phyloP scores from a whole-genome alignment of 2,888 invertebrate species.

The Eubasilissa splendida region DNA sequence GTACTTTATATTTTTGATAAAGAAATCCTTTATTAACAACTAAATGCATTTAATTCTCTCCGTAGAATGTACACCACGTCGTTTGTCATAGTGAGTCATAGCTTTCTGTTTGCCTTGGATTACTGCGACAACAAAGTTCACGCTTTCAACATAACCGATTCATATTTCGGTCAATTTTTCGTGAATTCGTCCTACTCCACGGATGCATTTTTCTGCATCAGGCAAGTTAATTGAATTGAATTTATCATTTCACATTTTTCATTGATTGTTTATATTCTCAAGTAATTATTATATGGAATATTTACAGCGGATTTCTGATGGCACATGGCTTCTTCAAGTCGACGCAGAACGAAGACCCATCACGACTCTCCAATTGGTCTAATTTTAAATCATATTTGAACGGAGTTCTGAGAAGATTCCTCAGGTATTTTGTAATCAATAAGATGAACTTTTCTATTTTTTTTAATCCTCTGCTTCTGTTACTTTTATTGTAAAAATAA shows the following conservation, averaged over 20 bases:
- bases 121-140: conserved; percentile 64
- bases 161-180: conserved; percentile 63
- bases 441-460: neutral
- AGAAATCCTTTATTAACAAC: conserved; percentile 16
- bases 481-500: no score
- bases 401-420: conserved; percentile 63
- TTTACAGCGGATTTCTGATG: conserved; percentile 51
- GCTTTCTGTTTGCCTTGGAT: conserved; percentile 65
- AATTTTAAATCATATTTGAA: conserved; percentile 59
- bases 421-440: conserved; percentile 62
- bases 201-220: conserved; percentile 68
- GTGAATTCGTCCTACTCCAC: conserved; percentile 67
- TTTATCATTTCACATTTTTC: neutral
- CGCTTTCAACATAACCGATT: conserved; percentile 63
- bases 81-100: conserved; percentile 73
- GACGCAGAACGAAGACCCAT: conserved; percentile 53
- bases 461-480: no score
- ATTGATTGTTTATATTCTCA: no score
- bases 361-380: conserved; percentile 50
- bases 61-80: conserved; percentile 66
- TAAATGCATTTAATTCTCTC: neutral
- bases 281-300: neutral
- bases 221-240: conserved; percentile 59
- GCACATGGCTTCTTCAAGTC: conserved; percentile 58
- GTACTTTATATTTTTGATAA: neutral